These are phyloP conservation scores for Sialis fuliginosa DNA, from an alignment of 2,888 invertebrate genomes.

Conservation along the genomic window DNA sequence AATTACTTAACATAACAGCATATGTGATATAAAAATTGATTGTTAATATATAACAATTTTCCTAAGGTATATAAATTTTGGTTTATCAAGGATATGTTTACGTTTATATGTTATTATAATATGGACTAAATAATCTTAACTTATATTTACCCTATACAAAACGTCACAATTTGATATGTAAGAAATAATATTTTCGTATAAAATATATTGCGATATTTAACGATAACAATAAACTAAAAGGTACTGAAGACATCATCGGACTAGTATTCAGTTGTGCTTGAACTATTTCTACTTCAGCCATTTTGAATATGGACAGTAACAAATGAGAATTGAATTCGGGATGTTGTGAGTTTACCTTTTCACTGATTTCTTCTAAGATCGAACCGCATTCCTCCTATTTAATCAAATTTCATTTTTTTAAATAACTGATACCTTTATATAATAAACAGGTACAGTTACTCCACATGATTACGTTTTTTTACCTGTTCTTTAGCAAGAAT, in stretches of 20 bases:
- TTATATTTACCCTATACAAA: background rate
- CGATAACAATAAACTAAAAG: background rate
- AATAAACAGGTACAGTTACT: too few relatives aligned
- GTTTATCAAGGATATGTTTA: constrained; percentile 1
- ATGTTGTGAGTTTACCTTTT: constrained; percentile 70
- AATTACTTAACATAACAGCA: too few relatives aligned
- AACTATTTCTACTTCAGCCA: constrained; percentile 79
- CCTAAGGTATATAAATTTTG: too few relatives aligned
- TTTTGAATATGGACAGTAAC: constrained; percentile 77
- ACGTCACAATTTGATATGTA: background rate
- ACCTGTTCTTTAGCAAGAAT: constrained; percentile 58
- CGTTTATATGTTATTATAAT: background rate
- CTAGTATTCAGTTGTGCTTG: constrained; percentile 50
- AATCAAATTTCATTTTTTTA: too few relatives aligned
- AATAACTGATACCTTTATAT: too few relatives aligned
- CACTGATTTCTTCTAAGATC: constrained; percentile 61
- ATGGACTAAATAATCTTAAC: background rate
- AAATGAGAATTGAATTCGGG: constrained; percentile 75
- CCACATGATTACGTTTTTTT: constrained; percentile 10
- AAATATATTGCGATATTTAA: background rate
- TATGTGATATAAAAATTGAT: too few relatives aligned
- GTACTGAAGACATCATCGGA: constrained; percentile 12
- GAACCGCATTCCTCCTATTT: constrained; percentile 66
- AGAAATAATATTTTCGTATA: background rate
- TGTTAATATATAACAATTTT: too few relatives aligned